These are phyloP conservation scores for Hirundo rustica DNA, from an alignment of 2,797 vertebrate genomes.

Conservation along the genomic window DNA sequence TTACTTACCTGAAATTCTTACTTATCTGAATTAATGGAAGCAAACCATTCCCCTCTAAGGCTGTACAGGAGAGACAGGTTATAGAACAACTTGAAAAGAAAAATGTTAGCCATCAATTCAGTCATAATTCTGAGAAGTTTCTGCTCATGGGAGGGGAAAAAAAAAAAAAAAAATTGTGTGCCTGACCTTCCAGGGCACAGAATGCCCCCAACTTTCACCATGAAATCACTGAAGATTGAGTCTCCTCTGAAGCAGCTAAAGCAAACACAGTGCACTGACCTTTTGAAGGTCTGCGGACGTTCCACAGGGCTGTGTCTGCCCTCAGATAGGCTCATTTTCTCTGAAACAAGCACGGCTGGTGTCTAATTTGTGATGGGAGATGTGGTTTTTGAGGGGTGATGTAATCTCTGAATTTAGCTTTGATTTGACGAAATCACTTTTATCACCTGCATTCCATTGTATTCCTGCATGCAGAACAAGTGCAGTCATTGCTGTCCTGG, in stretches of 20 bases:
- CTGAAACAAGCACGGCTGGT: not conserved
- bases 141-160: not conserved
- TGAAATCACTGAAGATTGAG: not conserved
- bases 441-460: not conserved
- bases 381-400: not conserved
- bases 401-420: not conserved
- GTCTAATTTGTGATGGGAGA: not conserved
- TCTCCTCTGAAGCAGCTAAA: not conserved
- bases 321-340: not conserved
- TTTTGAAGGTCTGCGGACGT: not conserved
- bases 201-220: not conserved
- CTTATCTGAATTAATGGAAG: not conserved
- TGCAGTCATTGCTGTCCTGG: fast-evolving
- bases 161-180: not conserved
- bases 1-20: not conserved
- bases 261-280: not conserved
- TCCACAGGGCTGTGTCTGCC: not conserved
- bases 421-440: not conserved
- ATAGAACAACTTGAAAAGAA: not conserved
- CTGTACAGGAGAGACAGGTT: not conserved
- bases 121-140: not conserved
- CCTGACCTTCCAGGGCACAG: not conserved
- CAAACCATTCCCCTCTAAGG: not conserved
- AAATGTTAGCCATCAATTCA: not conserved
- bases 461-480: not conserved